These are phyloP conservation scores for Apostichopus leukothele DNA, from an alignment of 53 echinoderm and acorn worm species.

Conservation along the genomic window DNA sequence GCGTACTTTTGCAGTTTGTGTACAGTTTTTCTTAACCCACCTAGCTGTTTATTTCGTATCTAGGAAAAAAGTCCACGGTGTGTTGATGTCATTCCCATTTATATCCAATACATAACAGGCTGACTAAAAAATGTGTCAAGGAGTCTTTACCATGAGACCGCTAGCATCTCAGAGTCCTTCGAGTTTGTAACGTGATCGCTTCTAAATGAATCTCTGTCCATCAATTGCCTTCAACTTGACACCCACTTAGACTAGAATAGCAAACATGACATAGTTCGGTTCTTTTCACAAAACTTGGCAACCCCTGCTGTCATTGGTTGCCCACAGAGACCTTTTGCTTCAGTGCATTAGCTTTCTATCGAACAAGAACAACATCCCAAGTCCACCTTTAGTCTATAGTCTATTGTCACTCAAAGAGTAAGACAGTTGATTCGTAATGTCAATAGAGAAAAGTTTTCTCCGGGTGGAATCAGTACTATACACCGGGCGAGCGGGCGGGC, in stretches of 20 bases:
- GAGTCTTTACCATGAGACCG: not conserved
- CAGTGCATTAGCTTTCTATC: not conserved
- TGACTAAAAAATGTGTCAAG: not conserved
- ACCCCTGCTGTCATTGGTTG: conserved; percentile 30
- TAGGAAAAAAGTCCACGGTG: too few species aligned
- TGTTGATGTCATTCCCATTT: too few species aligned
- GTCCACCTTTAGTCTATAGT: not conserved
- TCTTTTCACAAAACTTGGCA: conserved; percentile 1
- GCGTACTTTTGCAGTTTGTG: too few species aligned
- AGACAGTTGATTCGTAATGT: conserved; percentile 1
- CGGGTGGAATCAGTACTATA: conserved; percentile 6
- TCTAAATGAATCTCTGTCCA: conserved; percentile 15
- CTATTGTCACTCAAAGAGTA: conserved; percentile 16
- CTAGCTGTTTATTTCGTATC: too few species aligned
- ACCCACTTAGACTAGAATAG: conserved; percentile 43
- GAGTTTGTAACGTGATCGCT: conserved; percentile 13
- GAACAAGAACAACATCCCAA: not conserved
- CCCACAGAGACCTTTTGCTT: conserved; percentile 27
- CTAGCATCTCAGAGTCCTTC: not conserved
- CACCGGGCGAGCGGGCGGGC: not conserved
- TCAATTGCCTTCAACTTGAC: conserved; percentile 22
- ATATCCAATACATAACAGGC: too few species aligned
- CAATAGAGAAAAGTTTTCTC: conserved; percentile 5
- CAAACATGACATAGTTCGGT: conserved; percentile 15
- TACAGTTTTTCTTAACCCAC: too few species aligned